A percentile compares a stretch with the other conserved stretches of the same genome.
Evolutionary conservation across 2,113 vertebrate genomes (phyloP).

Genomic region (Lagopus muta): DNA sequence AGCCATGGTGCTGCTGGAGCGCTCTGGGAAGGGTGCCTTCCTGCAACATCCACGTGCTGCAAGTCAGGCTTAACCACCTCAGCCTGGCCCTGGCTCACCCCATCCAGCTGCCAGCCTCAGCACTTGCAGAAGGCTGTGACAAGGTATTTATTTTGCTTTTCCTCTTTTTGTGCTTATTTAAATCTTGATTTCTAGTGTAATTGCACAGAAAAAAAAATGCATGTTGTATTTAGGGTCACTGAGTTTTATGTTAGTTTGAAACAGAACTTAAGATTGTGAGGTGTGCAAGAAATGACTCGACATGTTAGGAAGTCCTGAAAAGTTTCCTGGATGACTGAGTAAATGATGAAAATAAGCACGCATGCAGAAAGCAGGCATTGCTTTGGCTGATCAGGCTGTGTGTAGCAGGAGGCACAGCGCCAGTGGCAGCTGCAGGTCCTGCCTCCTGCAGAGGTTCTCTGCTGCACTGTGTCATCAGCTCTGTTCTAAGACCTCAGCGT

Average conservation of each 20-base stretch:
- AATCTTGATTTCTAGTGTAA: neutral
- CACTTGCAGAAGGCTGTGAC: neutral
- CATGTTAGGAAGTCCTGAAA: neutral
- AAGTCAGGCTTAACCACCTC: neutral
- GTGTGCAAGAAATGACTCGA: neutral
- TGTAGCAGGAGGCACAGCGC: neutral
- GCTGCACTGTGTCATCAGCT: neutral
- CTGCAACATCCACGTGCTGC: neutral
- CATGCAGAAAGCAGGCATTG: neutral
- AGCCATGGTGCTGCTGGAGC: neutral
- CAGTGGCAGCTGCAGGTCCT: neutral
- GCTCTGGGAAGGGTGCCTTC: neutral
- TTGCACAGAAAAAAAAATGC: neutral
- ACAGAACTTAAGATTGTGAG: neutral
- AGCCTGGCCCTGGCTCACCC: too few species aligned
- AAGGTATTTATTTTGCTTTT: neutral
- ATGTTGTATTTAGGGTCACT: neutral
- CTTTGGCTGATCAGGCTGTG: neutral
- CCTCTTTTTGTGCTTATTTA: neutral
- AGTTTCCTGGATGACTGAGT: neutral
- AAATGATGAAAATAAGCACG: neutral
- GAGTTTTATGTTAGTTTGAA: neutral
- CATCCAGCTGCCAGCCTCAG: neutral
- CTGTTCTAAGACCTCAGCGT: neutral
- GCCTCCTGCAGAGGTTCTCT: neutral